Base-by-base conservation (phyloP, 2,888 invertebrate species). In the Heliconius erato region DNA sequence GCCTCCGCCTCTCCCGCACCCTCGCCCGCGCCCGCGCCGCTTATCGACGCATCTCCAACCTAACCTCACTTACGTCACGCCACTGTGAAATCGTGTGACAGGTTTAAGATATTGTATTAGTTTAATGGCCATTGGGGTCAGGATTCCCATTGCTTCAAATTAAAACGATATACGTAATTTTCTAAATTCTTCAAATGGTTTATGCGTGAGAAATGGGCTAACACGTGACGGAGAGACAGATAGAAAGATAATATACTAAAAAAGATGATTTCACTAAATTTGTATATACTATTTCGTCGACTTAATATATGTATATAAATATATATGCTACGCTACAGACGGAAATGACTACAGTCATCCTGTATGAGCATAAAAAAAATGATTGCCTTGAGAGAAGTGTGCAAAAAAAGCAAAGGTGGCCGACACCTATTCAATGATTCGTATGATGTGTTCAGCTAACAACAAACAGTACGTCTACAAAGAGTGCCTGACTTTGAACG, bases 401-500 rank as follows among this genome's bases (percentile, higher is more conserved):
- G 79, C 80, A 85, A 93, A 92, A 32, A 91, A 89, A 86, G 90
- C 88, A 94, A 94, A 94, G 91, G 93, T 91, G 91, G 88, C 93
- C 94, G 95, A 91, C 93, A 90, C 88, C 89, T 90, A 93, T 94
- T 93, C 92, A 94, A 91, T 92, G 91, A 91, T 87, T 91, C 93
- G 93, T 92, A 88, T 92, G 92, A 95, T 94, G 90, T 91, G 92
- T 93, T 92, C 93, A 90, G 89, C 90, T 89, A 90, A 92, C 93
- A 94, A 94, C 94, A 94, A 95, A 94, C 92, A 93, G 88, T 87
- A 91, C 91, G 88, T 91, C 91, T 91, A 95, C 95, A 94, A 94
- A 94, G 91, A 94, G 92, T 92, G 94, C 92, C 95, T 95, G 95
- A 96, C 96, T 96, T 94, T 94, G 92, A 93, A 92, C 93, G 93